Conservation (phyloP, 2,113 vertebrate species). For the Xyrauchen texanus region DNA sequence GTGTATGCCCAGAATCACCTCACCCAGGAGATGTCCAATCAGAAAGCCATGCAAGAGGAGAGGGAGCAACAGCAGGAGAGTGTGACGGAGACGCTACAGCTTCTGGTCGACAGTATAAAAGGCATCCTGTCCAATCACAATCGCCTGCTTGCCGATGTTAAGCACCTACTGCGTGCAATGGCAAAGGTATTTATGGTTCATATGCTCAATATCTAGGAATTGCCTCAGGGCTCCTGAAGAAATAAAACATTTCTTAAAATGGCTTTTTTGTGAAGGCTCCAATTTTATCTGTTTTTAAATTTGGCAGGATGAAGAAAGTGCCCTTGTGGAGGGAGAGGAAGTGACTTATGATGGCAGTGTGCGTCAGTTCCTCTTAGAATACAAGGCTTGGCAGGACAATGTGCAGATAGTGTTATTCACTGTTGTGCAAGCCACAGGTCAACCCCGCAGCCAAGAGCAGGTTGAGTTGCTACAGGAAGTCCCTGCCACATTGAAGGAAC, state of each 20-base stretch:
- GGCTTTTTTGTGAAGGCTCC: background rate
- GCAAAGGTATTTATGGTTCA: constrained; percentile 83
- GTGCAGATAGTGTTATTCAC: constrained; percentile 96
- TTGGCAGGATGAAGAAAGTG: constrained; percentile 91
- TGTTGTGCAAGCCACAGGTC: constrained; percentile 93
- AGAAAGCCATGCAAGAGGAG: constrained; percentile 85
- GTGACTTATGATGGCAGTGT: constrained; percentile 94
- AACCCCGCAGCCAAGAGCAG: constrained; percentile 90
- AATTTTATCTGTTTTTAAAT: constrained; percentile 2
- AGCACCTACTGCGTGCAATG: constrained; percentile 96
- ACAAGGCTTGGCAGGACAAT: constrained; percentile 98
- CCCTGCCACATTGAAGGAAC: constrained; percentile 91
- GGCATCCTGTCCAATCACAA: constrained; percentile 92
- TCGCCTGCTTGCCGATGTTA: constrained; percentile 92
- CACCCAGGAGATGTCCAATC: constrained; percentile 85
- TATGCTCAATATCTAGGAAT: too few relatives aligned
- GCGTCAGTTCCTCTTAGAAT: constrained; percentile 92
- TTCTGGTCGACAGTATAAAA: constrained; percentile 94
- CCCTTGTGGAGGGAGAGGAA: constrained; percentile 91
- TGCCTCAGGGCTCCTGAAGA: too few relatives aligned
- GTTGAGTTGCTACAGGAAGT: constrained; percentile 94
- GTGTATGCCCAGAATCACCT: constrained; percentile 87
- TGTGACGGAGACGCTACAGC: constrained; percentile 89
- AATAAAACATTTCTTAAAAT: too few relatives aligned
- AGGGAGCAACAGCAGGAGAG: constrained; percentile 90